These are phyloP conservation scores for Epicauta chinensis DNA, from an alignment of 1,140 invertebrate species.

Conservation along the genomic window DNA sequence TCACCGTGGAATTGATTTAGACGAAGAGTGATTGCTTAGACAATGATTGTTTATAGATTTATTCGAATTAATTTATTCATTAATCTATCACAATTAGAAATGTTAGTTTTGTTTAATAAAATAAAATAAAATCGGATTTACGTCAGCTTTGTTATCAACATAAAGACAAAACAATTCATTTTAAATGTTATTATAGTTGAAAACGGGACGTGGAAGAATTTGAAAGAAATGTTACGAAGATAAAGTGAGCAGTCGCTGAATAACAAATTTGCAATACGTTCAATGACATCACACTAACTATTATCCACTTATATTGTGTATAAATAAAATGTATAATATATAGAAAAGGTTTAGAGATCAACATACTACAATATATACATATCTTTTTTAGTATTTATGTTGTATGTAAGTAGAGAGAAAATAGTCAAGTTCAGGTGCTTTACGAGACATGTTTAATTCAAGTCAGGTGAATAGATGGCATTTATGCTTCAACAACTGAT, in stretches of 20 bases:
- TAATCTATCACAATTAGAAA: too few species aligned
- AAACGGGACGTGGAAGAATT: slow-evolving; percentile 27
- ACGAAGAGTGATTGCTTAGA: too few species aligned
- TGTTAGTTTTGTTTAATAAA: too few species aligned
- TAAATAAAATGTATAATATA: slow-evolving; percentile 1
- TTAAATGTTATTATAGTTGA: slow-evolving; percentile 16
- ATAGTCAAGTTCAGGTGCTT: slow-evolving; percentile 21
- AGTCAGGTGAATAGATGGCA: slow-evolving; percentile 20
- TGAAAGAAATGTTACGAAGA: slow-evolving; percentile 22
- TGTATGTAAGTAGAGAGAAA: slow-evolving; percentile 1
- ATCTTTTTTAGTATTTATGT: too few species aligned
- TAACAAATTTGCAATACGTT: slow-evolving; percentile 33
- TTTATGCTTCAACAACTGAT: slow-evolving; percentile 8
- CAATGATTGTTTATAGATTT: too few species aligned
- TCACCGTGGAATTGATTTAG: too few species aligned
- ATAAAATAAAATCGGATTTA: too few species aligned
- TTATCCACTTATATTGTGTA: too few species aligned
- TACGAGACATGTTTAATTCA: slow-evolving; percentile 30
- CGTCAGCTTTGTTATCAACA: too few species aligned
- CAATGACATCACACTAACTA: slow-evolving; percentile 22
- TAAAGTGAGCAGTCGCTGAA: slow-evolving; percentile 27
- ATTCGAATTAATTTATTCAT: too few species aligned
- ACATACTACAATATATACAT: neutral
- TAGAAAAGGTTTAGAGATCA: slow-evolving; percentile 23
- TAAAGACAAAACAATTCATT: too few species aligned